Percentiles rank a stretch among this genome's conserved stretches.
Evolutionary conservation across 2,888 invertebrate species (phyloP).

Genomic region (Plagodis dolabraria): DNA sequence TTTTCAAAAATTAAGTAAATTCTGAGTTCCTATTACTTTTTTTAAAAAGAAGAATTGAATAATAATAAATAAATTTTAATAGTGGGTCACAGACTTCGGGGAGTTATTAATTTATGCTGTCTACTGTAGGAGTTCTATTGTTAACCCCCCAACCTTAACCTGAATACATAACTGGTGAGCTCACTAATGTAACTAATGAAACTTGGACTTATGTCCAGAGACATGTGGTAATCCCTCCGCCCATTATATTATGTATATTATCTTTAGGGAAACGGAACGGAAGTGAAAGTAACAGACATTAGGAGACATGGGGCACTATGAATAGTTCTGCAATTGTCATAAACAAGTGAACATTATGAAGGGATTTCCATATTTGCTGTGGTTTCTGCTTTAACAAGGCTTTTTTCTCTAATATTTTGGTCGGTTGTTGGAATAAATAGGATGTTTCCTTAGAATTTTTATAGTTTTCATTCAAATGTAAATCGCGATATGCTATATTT

Average conservation of each 20-base stretch:
- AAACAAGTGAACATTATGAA: conserved; percentile 16
- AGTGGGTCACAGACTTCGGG: too few relatives aligned
- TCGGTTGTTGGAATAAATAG: too few relatives aligned
- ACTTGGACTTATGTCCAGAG: conserved; percentile 54
- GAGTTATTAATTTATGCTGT: too few relatives aligned
- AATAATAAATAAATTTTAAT: too few relatives aligned
- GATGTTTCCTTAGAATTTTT: too few relatives aligned
- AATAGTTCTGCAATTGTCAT: conserved; percentile 17
- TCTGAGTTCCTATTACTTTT: too few relatives aligned
- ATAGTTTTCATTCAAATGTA: too few relatives aligned
- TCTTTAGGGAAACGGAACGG: conserved; percentile 44
- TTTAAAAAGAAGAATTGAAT: too few relatives aligned
- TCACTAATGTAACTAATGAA: conserved; percentile 63
- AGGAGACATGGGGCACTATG: conserved; percentile 10
- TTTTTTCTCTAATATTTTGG: not conserved
- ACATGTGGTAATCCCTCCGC: conserved; percentile 49
- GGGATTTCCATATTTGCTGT: conserved; percentile 16
- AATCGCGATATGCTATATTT: too few relatives aligned
- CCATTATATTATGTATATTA: conserved; percentile 40
- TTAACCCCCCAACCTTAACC: not conserved
- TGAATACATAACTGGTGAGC: conserved; percentile 35
- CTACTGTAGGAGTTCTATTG: too few relatives aligned
- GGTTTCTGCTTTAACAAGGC: not conserved
- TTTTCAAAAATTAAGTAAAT: too few relatives aligned
- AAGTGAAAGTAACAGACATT: conserved; percentile 23